Base-by-base conservation (phyloP, 2,113 vertebrate genomes). In the Myotis lucifugus region DNA sequence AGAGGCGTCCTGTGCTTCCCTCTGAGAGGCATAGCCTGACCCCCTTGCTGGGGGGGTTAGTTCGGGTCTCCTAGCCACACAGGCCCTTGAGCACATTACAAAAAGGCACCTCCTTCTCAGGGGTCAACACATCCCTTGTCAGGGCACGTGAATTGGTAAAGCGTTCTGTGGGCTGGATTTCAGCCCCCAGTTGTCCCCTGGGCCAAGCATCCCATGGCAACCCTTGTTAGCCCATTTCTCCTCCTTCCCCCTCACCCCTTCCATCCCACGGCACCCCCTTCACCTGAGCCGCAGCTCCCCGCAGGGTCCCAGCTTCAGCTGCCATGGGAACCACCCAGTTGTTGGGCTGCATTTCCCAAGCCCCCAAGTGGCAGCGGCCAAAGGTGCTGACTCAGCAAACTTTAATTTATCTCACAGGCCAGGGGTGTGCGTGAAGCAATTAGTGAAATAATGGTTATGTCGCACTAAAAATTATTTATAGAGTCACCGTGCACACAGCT, bases 401-500 rank as follows among this genome's bases (percentile, higher is more conserved):
- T 67, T 97, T 96, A 97, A 97, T 97, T 97, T 95, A 97, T 97
- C 90, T 96, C 96, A 94, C 94, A 97, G 97, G 97, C 97, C 97
- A 97, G 95, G 97, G 97, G 97, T 97, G 94, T 61, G 78, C 14
- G 34, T 95, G 97, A 97, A 96, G 97, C 97, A 97, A 97, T 97
- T 97, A 97, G 97, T 97, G 97, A 97, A 97, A 97, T 97, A 97
- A 97, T 97, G 97, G 97, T 97, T 97, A 97, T 97, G 97, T 96
- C 96, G 92, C 94, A 97, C 96, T 97, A 97, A 97, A 97, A 97
- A 97, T 97, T 97, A 97, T 97, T 97, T 97, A 97, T 97, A 96
- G 97, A 97, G 97, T 97, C 90, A 56, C 97, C 78, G 11, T 89
- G 95, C 97, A 92, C 96, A 97, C 93, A 97, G 97, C 97, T 97